Conservation (phyloP, 2,113 vertebrate species). For the Lucifuga dentata region DNA sequence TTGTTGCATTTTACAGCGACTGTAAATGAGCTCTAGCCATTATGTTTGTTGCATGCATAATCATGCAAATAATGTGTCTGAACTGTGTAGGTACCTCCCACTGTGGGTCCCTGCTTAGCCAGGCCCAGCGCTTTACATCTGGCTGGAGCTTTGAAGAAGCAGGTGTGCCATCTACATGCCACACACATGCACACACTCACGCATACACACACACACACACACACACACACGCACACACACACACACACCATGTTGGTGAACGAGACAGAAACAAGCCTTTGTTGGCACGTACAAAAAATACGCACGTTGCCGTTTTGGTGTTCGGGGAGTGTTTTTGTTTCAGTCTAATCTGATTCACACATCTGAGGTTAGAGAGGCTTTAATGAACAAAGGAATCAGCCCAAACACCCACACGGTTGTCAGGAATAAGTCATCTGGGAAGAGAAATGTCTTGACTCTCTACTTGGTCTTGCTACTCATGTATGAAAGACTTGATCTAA, state of each 20-base stretch:
- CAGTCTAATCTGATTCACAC: constrained; percentile 55
- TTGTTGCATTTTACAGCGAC: constrained; percentile 19
- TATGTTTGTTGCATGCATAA: constrained; percentile 61
- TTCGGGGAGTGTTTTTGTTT: constrained; percentile 60
- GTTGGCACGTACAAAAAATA: constrained; percentile 53
- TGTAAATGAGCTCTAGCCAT: constrained; percentile 44
- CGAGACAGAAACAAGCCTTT: constrained; percentile 27
- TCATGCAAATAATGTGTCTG: constrained; percentile 59
- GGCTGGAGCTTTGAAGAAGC: constrained; percentile 74
- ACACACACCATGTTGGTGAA: constrained; percentile 13
- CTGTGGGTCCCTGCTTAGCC: constrained; percentile 46
- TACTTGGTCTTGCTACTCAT: constrained; percentile 23
- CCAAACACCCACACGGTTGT: constrained; percentile 35
- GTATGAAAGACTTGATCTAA: constrained; percentile 46
- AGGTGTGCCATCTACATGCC: constrained; percentile 70
- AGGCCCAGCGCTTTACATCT: constrained; percentile 61
- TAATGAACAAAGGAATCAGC: constrained; percentile 46
- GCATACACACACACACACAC: constrained; percentile 16
- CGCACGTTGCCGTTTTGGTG: constrained; percentile 58
- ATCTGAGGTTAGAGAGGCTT: constrained; percentile 40
- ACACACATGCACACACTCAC: constrained; percentile 35
- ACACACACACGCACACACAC: constrained; percentile 1
- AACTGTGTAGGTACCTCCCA: constrained; percentile 64
- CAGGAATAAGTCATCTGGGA: constrained; percentile 40
- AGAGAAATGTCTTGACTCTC: constrained; percentile 32